Evolutionary conservation across 2,113 vertebrate genomes (phyloP).

Genomic region (Perccottus glenii): DNA sequence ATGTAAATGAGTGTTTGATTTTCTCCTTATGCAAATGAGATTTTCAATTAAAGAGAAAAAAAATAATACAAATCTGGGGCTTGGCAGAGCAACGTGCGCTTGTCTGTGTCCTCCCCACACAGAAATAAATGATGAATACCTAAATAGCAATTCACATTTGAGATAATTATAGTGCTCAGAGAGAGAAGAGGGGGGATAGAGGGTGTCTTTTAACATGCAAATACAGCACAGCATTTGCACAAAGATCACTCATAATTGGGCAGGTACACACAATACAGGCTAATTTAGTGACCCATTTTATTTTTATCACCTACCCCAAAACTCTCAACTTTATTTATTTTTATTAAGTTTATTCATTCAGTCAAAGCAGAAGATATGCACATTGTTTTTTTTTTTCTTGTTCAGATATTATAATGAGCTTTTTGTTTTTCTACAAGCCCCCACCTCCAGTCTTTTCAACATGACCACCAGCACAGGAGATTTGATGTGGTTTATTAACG

Average conservation of each 20-base stretch:
- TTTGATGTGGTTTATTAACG: no score
- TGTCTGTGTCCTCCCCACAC: conserved; percentile 74
- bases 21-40: conserved; percentile 82
- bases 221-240: conserved; percentile 79
- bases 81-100: conserved; percentile 68
- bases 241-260: conserved; percentile 81
- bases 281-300: conserved; percentile 78
- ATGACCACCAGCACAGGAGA: no score
- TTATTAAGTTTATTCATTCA: no score
- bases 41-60: conserved; percentile 83
- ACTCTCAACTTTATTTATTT: conserved; percentile 24
- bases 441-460: no score
- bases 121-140: conserved; percentile 82
- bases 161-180: conserved; percentile 75
- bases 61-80: conserved; percentile 70
- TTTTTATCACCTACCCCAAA: conserved; percentile 70
- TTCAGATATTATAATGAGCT: no score
- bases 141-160: conserved; percentile 80
- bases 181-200: conserved; percentile 15
- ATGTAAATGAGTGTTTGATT: conserved; percentile 85
- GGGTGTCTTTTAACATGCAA: conserved; percentile 79
- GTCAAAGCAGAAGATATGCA: no score
- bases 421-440: no score
- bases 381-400: no score
- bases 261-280: conserved; percentile 77